Evolutionary conservation across 2,888 invertebrate species (phyloP).

Genomic region (Plutella xylostella): DNA sequence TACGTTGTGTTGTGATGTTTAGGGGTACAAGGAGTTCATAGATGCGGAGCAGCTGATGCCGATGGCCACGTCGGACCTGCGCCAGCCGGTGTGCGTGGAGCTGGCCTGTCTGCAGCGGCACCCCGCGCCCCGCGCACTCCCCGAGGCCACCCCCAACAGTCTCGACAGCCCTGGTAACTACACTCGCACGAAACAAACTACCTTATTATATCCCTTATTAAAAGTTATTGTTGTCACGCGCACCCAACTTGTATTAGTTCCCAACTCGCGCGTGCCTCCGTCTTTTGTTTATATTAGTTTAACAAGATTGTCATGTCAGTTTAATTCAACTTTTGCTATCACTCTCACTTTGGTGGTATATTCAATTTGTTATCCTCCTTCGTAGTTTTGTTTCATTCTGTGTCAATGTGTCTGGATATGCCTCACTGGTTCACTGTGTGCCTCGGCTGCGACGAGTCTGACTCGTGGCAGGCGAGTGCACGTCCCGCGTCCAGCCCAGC

Average conservation of each 20-base stretch:
- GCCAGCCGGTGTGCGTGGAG: slow-evolving; percentile 85
- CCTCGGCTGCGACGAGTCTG: background rate
- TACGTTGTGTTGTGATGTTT: slow-evolving; percentile 23
- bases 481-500: background rate
- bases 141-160: slow-evolving; percentile 63
- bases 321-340: background rate
- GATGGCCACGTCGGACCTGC: slow-evolving; percentile 85
- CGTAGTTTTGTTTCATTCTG: too few species aligned
- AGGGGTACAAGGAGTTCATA: slow-evolving; percentile 93
- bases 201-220: background rate
- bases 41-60: slow-evolving; percentile 92
- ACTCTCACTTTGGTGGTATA: too few species aligned
- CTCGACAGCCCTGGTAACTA: slow-evolving; percentile 60
- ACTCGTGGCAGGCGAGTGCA: background rate
- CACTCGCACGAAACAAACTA: slow-evolving; percentile 7
- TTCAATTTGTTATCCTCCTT: too few species aligned
- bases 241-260: background rate
- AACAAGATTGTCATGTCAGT: background rate
- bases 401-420: too few species aligned
- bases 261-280: background rate
- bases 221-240: background rate
- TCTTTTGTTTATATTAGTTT: background rate
- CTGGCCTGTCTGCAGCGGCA: slow-evolving; percentile 76
- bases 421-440: too few species aligned
- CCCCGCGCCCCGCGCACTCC: slow-evolving; percentile 59